Conservation (phyloP, 2,113 vertebrate species). For the Apeltes quadracus region DNA sequence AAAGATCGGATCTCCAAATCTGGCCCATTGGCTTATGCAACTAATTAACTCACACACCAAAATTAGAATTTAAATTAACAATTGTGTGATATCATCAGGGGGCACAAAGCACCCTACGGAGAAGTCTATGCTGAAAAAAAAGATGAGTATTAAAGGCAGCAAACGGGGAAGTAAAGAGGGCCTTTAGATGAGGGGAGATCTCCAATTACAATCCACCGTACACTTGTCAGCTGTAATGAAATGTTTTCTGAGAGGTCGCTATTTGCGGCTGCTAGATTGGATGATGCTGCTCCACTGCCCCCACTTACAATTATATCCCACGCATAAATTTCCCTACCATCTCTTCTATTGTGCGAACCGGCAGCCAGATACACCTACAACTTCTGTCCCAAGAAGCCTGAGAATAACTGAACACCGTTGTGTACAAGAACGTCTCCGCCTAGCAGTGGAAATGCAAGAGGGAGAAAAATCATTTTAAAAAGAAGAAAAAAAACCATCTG, state of each 20-base stretch:
- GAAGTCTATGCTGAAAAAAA: slow-evolving; percentile 72
- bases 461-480: neutral
- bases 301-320: slow-evolving; percentile 69
- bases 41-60: slow-evolving; percentile 78
- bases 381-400: slow-evolving; percentile 29
- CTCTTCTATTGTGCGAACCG: slow-evolving; percentile 42
- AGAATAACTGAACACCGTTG: slow-evolving; percentile 26
- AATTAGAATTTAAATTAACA: slow-evolving; percentile 83
- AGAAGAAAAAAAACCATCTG: slow-evolving; percentile 50
- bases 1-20: slow-evolving; percentile 69
- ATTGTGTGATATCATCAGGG: slow-evolving; percentile 76
- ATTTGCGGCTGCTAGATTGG: slow-evolving; percentile 74
- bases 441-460: neutral
- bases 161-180: slow-evolving; percentile 70
- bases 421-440: slow-evolving; percentile 4
- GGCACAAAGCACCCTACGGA: slow-evolving; percentile 73
- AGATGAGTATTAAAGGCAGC: slow-evolving; percentile 72
- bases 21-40: slow-evolving; percentile 68
- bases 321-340: slow-evolving; percentile 64
- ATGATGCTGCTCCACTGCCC: slow-evolving; percentile 71
- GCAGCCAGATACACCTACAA: slow-evolving; percentile 42
- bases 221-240: slow-evolving; percentile 83
- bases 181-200: slow-evolving; percentile 77
- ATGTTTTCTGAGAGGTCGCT: slow-evolving; percentile 76
- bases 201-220: slow-evolving; percentile 80